phyloP scores from a whole-genome alignment of 2,888 invertebrate species.

The Drosophila melanocephala region DNA sequence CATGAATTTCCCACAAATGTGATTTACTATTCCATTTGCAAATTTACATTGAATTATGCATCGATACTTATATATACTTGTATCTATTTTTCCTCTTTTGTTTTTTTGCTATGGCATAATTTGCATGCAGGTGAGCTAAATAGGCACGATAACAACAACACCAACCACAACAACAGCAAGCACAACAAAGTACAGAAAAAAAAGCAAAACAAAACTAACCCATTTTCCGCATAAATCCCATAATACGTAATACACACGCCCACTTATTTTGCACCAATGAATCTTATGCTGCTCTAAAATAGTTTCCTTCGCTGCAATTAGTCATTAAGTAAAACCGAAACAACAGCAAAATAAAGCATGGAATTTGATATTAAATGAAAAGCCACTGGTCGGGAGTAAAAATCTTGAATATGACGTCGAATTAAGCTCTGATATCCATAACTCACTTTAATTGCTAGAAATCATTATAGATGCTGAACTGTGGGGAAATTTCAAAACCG shows the following conservation, averaged over 20 bases:
- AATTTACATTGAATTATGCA: slow-evolving; percentile 58
- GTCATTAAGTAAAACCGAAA: slow-evolving; percentile 31
- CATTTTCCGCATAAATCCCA: slow-evolving; percentile 28
- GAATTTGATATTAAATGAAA: slow-evolving; percentile 16
- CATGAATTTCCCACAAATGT: slow-evolving; percentile 45
- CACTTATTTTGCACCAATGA: slow-evolving; percentile 5
- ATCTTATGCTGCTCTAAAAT: slow-evolving; percentile 12
- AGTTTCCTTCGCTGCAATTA: slow-evolving; percentile 34
- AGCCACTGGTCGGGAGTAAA: slow-evolving; percentile 4
- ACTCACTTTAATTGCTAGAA: slow-evolving; percentile 23
- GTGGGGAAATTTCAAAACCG: slow-evolving; percentile 27
- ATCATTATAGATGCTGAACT: slow-evolving; percentile 13
- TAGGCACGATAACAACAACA: neutral
- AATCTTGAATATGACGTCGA: slow-evolving; percentile 44
- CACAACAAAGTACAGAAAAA: slow-evolving; percentile 9
- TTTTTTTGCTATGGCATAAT: slow-evolving; percentile 26
- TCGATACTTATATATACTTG: neutral
- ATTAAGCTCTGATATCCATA: slow-evolving; percentile 9
- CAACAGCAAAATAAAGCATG: slow-evolving; percentile 32
- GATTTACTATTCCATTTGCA: slow-evolving; percentile 19
- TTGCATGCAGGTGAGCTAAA: slow-evolving; percentile 32
- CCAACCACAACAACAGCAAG: neutral
- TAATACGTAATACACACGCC: slow-evolving; percentile 14
- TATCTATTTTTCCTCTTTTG: neutral
- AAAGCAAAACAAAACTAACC: slow-evolving; percentile 10